Evolutionary conservation across 2,888 invertebrate species (phyloP), one percentile per base, ranked within the genome.

Genomic region (Phania funesta): DNA sequence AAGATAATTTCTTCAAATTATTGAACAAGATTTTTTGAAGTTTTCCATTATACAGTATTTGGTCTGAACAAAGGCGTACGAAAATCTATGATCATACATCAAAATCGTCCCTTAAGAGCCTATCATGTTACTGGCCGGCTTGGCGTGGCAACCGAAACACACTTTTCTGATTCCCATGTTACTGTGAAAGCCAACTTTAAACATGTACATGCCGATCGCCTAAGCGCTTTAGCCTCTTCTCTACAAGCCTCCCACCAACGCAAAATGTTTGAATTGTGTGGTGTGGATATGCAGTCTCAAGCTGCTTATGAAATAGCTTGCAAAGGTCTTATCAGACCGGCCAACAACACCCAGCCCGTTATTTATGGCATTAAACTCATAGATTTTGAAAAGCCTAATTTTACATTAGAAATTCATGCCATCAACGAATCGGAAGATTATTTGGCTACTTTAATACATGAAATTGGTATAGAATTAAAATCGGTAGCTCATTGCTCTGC

Each of bases 291-390:
- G 81, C 94, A 96, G 86, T 96, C 96, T 46, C 96, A 99, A 90
- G 93, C 95, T 50, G 97, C 97, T 9, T 99, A 97, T 90, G 97
- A 99, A 75, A 87, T 99, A 76, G 98, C 98, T 7, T 92, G 94
- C 0, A 92, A 94, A 89, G 99, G 99, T 0, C 92, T 95, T 0
- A 93, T 98, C 3, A 92, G 98, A 75, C 98, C 99, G 0, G 91
- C 92, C 0, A 91, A 93, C 74, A 93, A 92, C 41, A 94, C 94
- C 77, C 91, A 94, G 24, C 96, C 98, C 0, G 91, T 98, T 32
- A 87, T 99, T 24, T 99, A 98, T 90, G 94, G 95, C 26, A 93
- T 99, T 29, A 96, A 95, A 89, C 95, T 98, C 90, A 93, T 96
- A 2, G 92, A 96, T 82, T 98, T 96, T 89, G 91, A 94, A 24